phyloP scores from a whole-genome alignment of 2,797 vertebrate species.

The Naso thynnoides region DNA sequence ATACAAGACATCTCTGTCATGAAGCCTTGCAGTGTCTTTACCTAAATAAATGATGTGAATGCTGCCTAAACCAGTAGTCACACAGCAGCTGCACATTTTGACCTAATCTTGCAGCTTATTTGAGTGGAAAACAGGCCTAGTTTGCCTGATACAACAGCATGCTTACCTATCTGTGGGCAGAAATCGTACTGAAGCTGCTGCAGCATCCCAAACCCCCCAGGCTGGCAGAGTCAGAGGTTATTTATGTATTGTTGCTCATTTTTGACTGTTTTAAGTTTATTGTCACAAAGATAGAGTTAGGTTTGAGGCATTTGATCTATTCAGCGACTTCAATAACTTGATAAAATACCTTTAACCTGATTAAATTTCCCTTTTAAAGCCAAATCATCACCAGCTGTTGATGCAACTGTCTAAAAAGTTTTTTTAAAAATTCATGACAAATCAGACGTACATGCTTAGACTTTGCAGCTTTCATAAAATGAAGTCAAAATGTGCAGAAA shows the following conservation, averaged over 20 bases:
- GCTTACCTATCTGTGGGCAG: neutral
- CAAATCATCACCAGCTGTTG: too few species aligned
- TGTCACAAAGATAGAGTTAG: neutral
- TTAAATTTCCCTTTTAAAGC: neutral
- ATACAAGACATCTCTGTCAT: too few species aligned
- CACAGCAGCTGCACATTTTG: neutral
- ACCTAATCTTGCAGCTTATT: neutral
- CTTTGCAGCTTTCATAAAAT: too few species aligned
- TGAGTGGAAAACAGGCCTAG: neutral
- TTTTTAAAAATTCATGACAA: too few species aligned
- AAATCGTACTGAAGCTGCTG: neutral
- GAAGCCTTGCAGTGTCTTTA: too few species aligned
- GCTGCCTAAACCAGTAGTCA: too few species aligned
- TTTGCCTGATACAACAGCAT: too few species aligned
- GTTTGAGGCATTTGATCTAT: neutral
- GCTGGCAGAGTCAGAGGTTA: too few species aligned
- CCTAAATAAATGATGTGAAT: too few species aligned
- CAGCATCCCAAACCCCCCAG: neutral
- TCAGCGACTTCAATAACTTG: neutral
- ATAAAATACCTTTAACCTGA: neutral
- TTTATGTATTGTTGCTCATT: neutral
- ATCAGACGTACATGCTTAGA: too few species aligned
- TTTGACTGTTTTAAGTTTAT: neutral
- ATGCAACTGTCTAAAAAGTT: too few species aligned
- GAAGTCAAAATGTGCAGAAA: too few species aligned